phyloP scores from a whole-genome alignment of 2,113 vertebrate genomes.

The Atrichornis clamosus region DNA sequence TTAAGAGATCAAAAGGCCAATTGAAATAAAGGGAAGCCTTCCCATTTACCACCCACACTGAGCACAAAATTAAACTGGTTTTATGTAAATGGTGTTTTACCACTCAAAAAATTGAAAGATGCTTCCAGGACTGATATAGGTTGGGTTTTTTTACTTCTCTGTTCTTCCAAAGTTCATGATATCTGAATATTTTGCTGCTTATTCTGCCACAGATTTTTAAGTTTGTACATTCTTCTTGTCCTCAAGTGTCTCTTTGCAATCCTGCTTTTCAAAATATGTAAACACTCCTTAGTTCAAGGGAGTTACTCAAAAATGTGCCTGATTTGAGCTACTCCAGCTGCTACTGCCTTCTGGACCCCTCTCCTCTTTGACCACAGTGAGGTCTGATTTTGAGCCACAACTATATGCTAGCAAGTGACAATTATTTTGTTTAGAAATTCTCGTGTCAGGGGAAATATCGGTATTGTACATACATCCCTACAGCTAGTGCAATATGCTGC shows the following conservation, averaged over 20 bases:
- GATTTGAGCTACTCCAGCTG: conserved; percentile 51
- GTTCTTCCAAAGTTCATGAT: not conserved
- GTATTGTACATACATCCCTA: not conserved
- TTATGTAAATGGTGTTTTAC: not conserved
- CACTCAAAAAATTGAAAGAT: not conserved
- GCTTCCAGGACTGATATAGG: not conserved
- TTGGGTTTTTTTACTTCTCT: not conserved
- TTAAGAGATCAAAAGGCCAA: conserved; percentile 1
- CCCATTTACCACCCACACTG: conserved; percentile 21
- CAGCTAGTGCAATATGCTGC: not conserved
- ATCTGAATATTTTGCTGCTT: conserved; percentile 7
- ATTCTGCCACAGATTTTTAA: not conserved
- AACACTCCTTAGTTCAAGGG: conserved; percentile 43
- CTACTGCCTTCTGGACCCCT: not conserved
- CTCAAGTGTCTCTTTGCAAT: conserved; percentile 44
- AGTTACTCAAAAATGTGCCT: conserved; percentile 52
- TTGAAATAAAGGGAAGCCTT: not conserved
- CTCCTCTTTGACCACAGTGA: not conserved
- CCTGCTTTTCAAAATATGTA: conserved; percentile 41
- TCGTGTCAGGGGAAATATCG: not conserved
- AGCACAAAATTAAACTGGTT: not conserved
- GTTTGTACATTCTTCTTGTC: conserved; percentile 43
- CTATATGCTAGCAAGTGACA: not conserved
- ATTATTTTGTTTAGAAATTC: conserved; percentile 33
- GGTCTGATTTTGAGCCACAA: not conserved